These are phyloP conservation scores for Metopia argyrocephala DNA, from an alignment of 2,888 invertebrate genomes.

Conservation along the genomic window DNA sequence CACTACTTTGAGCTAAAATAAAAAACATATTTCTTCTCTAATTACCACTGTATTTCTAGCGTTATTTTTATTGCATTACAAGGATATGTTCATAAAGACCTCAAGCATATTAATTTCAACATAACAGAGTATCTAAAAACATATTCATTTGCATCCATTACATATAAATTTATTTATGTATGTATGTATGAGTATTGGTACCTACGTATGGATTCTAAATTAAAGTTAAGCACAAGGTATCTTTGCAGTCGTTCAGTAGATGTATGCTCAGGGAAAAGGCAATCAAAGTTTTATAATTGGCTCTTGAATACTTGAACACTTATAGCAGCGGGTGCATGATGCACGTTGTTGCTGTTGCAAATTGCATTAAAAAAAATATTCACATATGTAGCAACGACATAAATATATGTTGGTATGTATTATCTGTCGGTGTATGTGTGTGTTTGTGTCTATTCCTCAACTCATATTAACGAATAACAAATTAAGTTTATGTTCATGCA, in stretches of 20 bases:
- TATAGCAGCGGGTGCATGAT: conserved; percentile 32
- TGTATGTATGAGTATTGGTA: too few relatives aligned
- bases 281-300: conserved; percentile 64
- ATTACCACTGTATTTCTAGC: background rate
- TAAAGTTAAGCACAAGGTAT: conserved; percentile 32
- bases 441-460: too few relatives aligned
- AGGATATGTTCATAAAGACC: background rate
- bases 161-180: too few relatives aligned
- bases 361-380: background rate
- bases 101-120: background rate
- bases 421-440: background rate
- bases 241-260: background rate
- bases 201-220: conserved; percentile 1
- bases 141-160: background rate
- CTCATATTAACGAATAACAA: conserved; percentile 52
- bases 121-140: background rate
- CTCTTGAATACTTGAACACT: conserved; percentile 62
- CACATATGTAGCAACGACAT: background rate
- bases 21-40: background rate
- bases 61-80: background rate
- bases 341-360: background rate
- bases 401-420: background rate
- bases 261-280: conserved; percentile 46
- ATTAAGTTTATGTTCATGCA: conserved; percentile 64
- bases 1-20: too few relatives aligned